Base-by-base conservation (phyloP, 1,140 invertebrate genomes). In the Trinorchestia longiramus region DNA sequence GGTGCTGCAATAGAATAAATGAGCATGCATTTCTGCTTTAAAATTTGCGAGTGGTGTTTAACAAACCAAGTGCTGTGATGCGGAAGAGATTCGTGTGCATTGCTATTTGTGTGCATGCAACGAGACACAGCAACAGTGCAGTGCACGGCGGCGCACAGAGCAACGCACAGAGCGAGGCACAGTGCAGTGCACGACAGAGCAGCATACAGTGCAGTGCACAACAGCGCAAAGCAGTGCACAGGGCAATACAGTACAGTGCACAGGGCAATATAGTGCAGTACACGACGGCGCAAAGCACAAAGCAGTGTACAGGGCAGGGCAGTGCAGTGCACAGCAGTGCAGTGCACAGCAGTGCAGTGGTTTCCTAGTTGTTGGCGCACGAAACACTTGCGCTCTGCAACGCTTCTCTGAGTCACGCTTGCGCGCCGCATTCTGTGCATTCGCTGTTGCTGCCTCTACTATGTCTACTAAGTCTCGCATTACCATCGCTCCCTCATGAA, bases 391-490 rank as follows among this genome's bases (percentile, higher is more conserved):
- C 41, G 23, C 42, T 28, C 62, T 28, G 41, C 88, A 42, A 0
- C 88, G 88, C 23, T 8, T 41, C 88, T 90, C 28, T 90, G 88
- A 90, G 88, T 90, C 88, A 90, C 88, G 88, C 88, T 42, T 41
- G 88, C 88, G 43, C 15, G 8, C n/a, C 6, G 41, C 88, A 90
- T 36, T 90, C n/a, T 1, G 4, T 42, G 88, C 88, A 42, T 11
- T 41, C 43, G 43, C 43, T 87, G 41, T 36, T 87, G 87, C 87
- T 87, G 87, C 36, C 28, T 11, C 88, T 90, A 41, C 88, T 36
- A 41, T 19, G 6, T 8, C 47, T 77, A 28, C 62, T 19, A 3
- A 77, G 15, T 36, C 62, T 77, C 1, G 15, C 1, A 77, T 53
- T 77, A 77, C 62, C 36, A 77, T 77, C 62, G 62, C 62, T 77